Evolutionary conservation across 2,888 invertebrate genomes (phyloP), one percentile per base, ranked within the genome.

Genomic region (Caenorhabditis sp.): DNA sequence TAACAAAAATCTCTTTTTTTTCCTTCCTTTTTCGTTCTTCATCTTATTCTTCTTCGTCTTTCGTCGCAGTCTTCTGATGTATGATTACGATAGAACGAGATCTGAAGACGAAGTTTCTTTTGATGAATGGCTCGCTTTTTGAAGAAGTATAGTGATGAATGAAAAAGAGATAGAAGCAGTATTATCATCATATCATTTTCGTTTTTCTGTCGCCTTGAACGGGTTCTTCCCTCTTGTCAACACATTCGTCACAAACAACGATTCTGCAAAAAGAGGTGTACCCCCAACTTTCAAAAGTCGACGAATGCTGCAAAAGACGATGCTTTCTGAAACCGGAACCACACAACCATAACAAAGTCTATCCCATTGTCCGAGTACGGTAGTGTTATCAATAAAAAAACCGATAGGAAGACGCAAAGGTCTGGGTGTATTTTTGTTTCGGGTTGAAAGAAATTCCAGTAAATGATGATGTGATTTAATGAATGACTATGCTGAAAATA

Each of bases 11-110:
- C 79, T 75, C 75, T 38, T 26, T 49, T 14, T 12, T 28, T 61
- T 35, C n/a, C 24, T 47, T 63, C 61, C 22, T 31, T 8, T 31
- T 63, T 58, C 63, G 56, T 79, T 72, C 79, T 79, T 68, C 66
- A 22, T 49, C 49, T 59, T 58, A 41, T 63, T 44, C 44, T 24
- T 41, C 35, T 38, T 38, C 24, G 22, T 14, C 58, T 28, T 38
- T 54, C 77, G 59, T 26, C 68, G 26, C 24, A 6, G 41, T 12
- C 69, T 64, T 63, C 70, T 79, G 79, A 70, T 70, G 70, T 79
- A 49, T 79, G 79, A 79, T 70, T 64, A 72, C 70, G 70, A 70
- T 70, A 79, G 79, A 79, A 79, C 70, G 70, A 70, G 70, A 79
- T 79, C 63, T 56, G 24, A 12, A 51, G 70, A 79, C 56, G 63